Evolutionary conservation across 1,140 invertebrate genomes (phyloP).

Genomic region (Micrasema minimum): DNA sequence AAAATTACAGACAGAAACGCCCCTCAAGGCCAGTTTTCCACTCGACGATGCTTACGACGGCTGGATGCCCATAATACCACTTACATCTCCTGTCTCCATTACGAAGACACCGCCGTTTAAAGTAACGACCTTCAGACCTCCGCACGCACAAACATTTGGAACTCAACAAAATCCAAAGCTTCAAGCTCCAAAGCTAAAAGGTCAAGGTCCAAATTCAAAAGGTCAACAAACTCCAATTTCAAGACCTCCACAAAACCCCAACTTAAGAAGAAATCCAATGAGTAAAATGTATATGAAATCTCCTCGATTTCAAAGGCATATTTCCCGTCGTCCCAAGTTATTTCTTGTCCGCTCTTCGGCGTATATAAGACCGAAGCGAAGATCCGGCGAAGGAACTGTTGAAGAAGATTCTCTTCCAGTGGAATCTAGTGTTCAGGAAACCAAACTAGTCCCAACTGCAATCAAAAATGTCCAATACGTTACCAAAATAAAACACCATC

Average conservation of each 20-base stretch:
- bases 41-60: too few species aligned
- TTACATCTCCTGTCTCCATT: too few species aligned
- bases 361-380: background rate
- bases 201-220: background rate
- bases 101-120: too few species aligned
- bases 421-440: too few species aligned
- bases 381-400: background rate
- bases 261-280: too few species aligned
- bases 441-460: conserved; percentile 22
- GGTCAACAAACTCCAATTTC: background rate
- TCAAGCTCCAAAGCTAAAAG: too few species aligned
- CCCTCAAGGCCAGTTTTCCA: too few species aligned
- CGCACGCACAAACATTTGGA: too few species aligned
- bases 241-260: background rate
- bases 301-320: background rate
- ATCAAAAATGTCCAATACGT: conserved; percentile 49
- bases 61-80: too few species aligned
- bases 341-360: background rate
- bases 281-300: too few species aligned
- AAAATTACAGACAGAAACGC: conserved; percentile 4
- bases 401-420: background rate
- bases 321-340: background rate
- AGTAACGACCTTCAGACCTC: too few species aligned
- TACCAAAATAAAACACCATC: conserved; percentile 71
- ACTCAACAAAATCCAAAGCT: too few species aligned